Percentiles rank a stretch among this genome's conserved stretches.
Conservation (phyloP, 2,888 invertebrate genomes). For the Acheta domesticus region DNA sequence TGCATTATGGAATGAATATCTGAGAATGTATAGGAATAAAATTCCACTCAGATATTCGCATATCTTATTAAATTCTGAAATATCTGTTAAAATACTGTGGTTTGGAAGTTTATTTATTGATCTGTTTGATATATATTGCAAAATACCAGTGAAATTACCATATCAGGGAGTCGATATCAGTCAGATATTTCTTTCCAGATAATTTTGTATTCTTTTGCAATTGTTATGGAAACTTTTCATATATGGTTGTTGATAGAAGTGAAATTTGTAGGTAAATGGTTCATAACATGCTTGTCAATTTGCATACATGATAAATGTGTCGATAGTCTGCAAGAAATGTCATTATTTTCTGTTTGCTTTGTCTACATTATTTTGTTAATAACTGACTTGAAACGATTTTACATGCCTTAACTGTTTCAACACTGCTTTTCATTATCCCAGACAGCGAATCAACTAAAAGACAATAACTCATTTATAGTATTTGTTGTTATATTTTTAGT, state of each 20-base stretch:
- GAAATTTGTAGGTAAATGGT: background rate
- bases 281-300: background rate
- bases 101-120: background rate
- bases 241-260: background rate
- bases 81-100: background rate
- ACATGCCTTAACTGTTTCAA: background rate
- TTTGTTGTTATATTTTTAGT: background rate
- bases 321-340: too few species aligned
- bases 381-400: too few species aligned
- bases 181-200: background rate
- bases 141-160: background rate
- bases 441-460: conserved; percentile 11
- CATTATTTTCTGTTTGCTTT: too few species aligned
- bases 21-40: too few species aligned
- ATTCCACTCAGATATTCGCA: too few species aligned
- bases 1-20: too few species aligned
- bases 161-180: background rate
- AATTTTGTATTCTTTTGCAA: background rate
- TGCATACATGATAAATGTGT: background rate
- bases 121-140: too few species aligned
- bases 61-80: too few species aligned
- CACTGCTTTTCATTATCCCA: background rate
- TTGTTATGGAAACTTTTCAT: background rate
- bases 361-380: too few species aligned
- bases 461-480: background rate